Conservation (phyloP, 2,888 invertebrate genomes). For the Yponomeuta cagnagella region DNA sequence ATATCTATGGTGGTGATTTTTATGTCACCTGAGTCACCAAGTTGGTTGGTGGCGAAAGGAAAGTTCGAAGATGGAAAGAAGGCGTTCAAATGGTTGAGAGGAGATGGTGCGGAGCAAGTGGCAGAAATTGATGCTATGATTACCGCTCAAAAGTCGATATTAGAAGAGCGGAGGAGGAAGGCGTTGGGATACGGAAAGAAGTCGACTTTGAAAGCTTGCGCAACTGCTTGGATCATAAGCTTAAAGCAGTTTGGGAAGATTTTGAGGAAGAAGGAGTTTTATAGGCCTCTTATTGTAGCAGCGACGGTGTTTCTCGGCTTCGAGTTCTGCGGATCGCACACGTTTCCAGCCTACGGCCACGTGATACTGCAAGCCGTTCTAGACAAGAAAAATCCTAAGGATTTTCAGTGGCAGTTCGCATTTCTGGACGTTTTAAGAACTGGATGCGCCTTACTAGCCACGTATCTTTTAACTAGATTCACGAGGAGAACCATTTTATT, state of each 20-base stretch:
- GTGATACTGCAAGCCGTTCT: conserved; percentile 56
- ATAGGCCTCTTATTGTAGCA: conserved; percentile 62
- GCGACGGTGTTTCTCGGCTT: conserved; percentile 65
- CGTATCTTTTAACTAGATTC: conserved; percentile 58
- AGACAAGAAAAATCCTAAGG: conserved; percentile 45
- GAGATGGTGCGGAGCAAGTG: conserved; percentile 56
- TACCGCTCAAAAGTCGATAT: conserved; percentile 42
- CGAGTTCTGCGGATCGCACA: conserved; percentile 68
- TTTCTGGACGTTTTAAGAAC: conserved; percentile 79
- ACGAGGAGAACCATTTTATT: conserved; percentile 59
- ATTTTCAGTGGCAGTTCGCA: conserved; percentile 76
- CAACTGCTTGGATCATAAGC: conserved; percentile 39
- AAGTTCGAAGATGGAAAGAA: conserved; percentile 73
- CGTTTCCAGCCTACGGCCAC: conserved; percentile 65
- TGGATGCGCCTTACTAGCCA: conserved; percentile 75
- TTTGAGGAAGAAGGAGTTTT: conserved; percentile 65
- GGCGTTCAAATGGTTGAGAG: conserved; percentile 77
- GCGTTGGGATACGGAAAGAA: neutral
- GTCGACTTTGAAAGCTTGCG: conserved; percentile 23
- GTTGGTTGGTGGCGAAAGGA: conserved; percentile 79
- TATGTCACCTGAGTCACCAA: conserved; percentile 78
- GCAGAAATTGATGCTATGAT: conserved; percentile 65
- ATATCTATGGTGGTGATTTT: conserved; percentile 62
- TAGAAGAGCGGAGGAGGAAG: neutral
- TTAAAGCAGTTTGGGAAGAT: conserved; percentile 50